Base-by-base conservation (phyloP, 2,113 vertebrate species). In the Syrmaticus mikado region DNA sequence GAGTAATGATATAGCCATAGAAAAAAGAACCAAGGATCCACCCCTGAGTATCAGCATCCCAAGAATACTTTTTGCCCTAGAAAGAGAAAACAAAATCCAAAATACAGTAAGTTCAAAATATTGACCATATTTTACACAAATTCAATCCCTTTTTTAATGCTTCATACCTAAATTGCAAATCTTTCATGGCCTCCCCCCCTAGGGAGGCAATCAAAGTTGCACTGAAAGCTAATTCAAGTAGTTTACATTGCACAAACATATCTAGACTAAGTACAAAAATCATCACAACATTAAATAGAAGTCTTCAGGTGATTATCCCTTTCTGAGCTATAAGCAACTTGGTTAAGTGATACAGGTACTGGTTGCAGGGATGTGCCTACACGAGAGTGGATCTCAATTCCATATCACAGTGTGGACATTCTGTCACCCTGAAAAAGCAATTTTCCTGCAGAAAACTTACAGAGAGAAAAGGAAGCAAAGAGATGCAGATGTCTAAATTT, bases 21-120 rank as follows among this genome's bases (percentile, higher is more conserved):
- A 99, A 99, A 97, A 99, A 99, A 45, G 99, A 99, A 76, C 99
- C 98, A 57, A 99, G 98, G 96, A 99, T 99, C 99, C 99, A 99
- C 60, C 99, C 99, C 95, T 99, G 99, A 27, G 98, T 99, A 96
- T 98, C 98, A 8, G 98, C 98, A 96, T 99, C 97, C 99, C 99
- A 99, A 46, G 98, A 80, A 95, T 99, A 99, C 50, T 98, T 98
- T 60, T 97, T 97, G 53, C 98, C 98, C 99, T 99, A 83, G 77
- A 77, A 85, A 61, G 27, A 70, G 17, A 3, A 82, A 68, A 79
- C 11, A 8, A 3, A 24, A 48, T 5, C 15, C 8, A 45, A 77
- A 78, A 81, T 22, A 8, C 32, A 64, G 7, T 57, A 71, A 93
- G 41, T 64, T 74, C 36, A 85, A 90, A 82, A 60, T 0, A 80